Percentiles rank a stretch among this genome's conserved stretches.
Evolutionary conservation across 2,113 vertebrate genomes (phyloP).

Genomic region (Phasianus colchicus): DNA sequence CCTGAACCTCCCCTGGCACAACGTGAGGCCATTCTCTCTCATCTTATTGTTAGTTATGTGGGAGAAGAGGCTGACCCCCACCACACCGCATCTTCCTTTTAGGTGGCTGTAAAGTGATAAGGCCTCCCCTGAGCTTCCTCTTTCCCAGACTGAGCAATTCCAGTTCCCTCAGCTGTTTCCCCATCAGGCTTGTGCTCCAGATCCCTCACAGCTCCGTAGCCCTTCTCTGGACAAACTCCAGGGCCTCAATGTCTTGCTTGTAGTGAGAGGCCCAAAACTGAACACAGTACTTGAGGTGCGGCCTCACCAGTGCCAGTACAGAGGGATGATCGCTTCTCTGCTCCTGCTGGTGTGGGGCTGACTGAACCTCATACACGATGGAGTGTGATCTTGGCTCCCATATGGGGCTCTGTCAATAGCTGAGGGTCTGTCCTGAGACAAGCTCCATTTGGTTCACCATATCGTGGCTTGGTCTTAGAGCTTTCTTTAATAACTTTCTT

Average conservation of each 20-base stretch:
- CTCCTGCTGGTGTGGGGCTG: not conserved
- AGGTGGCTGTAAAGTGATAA: too few species aligned
- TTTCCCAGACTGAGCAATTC: not conserved
- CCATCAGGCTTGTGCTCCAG: not conserved
- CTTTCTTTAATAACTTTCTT: not conserved
- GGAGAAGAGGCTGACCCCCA: too few species aligned
- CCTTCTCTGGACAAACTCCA: not conserved
- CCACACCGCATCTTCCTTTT: too few species aligned
- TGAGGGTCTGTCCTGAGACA: not conserved
- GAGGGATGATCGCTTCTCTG: not conserved
- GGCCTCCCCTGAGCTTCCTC: not conserved
- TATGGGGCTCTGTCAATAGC: accelerated
- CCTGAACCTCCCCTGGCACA: too few species aligned
- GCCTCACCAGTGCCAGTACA: not conserved
- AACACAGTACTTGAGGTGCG: not conserved
- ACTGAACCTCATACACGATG: accelerated
- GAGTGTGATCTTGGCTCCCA: not conserved
- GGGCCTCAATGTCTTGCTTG: not conserved
- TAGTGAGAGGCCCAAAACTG: not conserved
- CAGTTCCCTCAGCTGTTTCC: not conserved
- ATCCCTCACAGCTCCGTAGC: not conserved
- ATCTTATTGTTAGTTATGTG: too few species aligned
- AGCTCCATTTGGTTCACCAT: not conserved
- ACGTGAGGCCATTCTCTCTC: too few species aligned
- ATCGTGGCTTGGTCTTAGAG: not conserved